These are phyloP conservation scores for Alsophila aescularia DNA, from an alignment of 2,888 invertebrate genomes.

Conservation along the genomic window DNA sequence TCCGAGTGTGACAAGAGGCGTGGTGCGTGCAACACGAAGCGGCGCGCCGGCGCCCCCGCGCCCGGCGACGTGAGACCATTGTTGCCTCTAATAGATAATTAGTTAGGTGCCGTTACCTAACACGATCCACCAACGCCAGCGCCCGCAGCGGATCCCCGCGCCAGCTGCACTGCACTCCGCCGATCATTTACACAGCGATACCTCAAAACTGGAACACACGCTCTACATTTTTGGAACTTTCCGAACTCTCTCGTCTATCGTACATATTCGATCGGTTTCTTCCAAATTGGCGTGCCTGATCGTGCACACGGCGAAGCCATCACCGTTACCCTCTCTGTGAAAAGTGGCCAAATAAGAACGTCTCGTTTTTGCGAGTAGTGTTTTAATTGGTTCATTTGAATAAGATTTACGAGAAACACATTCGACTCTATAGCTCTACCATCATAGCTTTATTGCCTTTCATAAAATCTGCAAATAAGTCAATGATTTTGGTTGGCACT, in stretches of 20 bases:
- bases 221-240: constrained; percentile 42
- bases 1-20: constrained; percentile 7
- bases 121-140: constrained; percentile 66
- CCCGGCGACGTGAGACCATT: constrained; percentile 74
- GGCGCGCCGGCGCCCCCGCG: constrained; percentile 53
- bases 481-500: constrained; percentile 3
- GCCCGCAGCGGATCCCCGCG: constrained; percentile 59
- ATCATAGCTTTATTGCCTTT: constrained; percentile 12
- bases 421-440: constrained; percentile 5
- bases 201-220: constrained; percentile 52
- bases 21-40: constrained; percentile 58
- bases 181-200: constrained; percentile 49
- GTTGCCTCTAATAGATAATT: constrained; percentile 81
- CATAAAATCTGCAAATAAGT: constrained; percentile 8
- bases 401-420: constrained; percentile 10
- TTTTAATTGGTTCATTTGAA: constrained; percentile 17
- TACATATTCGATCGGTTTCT: constrained; percentile 39
- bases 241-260: constrained; percentile 32
- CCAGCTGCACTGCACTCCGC: constrained; percentile 52
- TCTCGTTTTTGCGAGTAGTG: constrained; percentile 7
- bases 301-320: constrained; percentile 32
- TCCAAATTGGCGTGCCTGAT: constrained; percentile 38
- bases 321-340: constrained; percentile 35
- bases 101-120: constrained; percentile 78
- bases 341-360: constrained; percentile 20